Conservation (phyloP, 1,140 invertebrate species). For the Drosophila grimshawi region DNA sequence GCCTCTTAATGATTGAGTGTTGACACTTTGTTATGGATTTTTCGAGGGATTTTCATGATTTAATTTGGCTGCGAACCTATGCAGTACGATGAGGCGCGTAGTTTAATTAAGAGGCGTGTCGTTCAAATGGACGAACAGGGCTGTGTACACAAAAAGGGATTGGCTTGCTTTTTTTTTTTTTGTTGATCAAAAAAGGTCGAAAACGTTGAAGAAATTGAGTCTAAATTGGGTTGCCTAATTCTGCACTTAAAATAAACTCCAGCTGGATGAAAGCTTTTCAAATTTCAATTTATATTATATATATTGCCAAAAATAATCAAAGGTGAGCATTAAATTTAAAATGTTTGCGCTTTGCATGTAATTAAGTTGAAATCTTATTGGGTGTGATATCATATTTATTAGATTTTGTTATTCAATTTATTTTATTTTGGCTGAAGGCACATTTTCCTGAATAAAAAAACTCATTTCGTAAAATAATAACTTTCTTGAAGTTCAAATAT, state of each 20-base stretch:
- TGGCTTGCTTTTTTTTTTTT: neutral
- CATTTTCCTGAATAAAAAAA: no score
- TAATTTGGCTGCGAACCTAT: constrained; percentile 32
- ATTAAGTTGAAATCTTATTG: no score
- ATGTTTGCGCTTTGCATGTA: neutral
- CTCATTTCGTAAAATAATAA: no score
- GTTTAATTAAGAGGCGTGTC: constrained; percentile 74
- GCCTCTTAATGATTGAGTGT: constrained; percentile 63
- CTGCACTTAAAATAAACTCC: constrained; percentile 21
- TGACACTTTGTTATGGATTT: constrained; percentile 49
- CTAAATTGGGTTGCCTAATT: constrained; percentile 31
- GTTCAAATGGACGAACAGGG: constrained; percentile 38
- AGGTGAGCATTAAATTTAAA: neutral
- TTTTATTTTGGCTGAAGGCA: neutral
- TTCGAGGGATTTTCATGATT: constrained; percentile 28
- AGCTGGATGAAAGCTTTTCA: neutral
- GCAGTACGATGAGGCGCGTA: constrained; percentile 36
- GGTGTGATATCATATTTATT: no score
- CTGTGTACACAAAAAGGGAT: constrained; percentile 27
- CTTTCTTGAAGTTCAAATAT: no score
- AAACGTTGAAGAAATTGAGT: constrained; percentile 8
- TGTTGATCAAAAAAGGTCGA: constrained; percentile 30
- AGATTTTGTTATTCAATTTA: no score
- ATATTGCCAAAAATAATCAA: neutral
- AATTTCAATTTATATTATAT: constrained; percentile 5